Percentiles rank a stretch among this genome's conserved stretches.
Conservation (phyloP, 2,797 vertebrate genomes). For the Erpetoichthys calabaricus region DNA sequence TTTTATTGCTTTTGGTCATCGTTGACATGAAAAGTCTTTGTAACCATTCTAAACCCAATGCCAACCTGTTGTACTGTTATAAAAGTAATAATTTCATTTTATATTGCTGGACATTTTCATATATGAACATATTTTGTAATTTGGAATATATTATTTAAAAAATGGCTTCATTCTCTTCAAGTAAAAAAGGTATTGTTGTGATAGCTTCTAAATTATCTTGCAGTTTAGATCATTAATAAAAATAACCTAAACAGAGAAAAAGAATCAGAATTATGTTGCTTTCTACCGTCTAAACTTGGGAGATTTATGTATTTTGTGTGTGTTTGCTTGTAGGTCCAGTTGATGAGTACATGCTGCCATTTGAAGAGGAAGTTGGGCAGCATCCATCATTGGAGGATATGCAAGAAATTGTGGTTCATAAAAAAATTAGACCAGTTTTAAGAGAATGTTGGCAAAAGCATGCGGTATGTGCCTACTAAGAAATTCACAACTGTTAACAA, state of each 20-base stretch:
- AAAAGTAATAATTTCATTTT: no score
- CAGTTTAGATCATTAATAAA: neutral
- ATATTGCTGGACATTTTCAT: no score
- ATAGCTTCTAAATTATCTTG: neutral
- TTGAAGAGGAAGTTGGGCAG: constrained; percentile 92
- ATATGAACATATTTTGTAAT: no score
- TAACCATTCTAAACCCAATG: no score
- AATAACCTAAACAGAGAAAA: constrained; percentile 9
- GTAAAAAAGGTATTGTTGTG: no score
- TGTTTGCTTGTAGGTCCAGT: constrained; percentile 63
- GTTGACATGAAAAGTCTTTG: no score
- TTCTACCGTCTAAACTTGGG: neutral
- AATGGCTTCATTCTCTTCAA: no score
- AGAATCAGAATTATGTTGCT: constrained; percentile 1
- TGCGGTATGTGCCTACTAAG: constrained; percentile 50
- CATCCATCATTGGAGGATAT: constrained; percentile 96
- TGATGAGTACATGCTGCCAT: constrained; percentile 91
- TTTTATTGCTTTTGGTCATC: no score
- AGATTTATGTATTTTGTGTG: constrained; percentile 3
- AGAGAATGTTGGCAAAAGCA: constrained; percentile 96
- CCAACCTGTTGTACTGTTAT: no score
- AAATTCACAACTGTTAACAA: neutral
- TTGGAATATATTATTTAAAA: no score
- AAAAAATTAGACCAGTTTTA: constrained; percentile 85
- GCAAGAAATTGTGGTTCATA: constrained; percentile 96